Percentiles rank a stretch among this genome's conserved stretches.
These are phyloP conservation scores for Lipophrys pholis DNA, from an alignment of 2,113 vertebrate species.

Conservation along the genomic window DNA sequence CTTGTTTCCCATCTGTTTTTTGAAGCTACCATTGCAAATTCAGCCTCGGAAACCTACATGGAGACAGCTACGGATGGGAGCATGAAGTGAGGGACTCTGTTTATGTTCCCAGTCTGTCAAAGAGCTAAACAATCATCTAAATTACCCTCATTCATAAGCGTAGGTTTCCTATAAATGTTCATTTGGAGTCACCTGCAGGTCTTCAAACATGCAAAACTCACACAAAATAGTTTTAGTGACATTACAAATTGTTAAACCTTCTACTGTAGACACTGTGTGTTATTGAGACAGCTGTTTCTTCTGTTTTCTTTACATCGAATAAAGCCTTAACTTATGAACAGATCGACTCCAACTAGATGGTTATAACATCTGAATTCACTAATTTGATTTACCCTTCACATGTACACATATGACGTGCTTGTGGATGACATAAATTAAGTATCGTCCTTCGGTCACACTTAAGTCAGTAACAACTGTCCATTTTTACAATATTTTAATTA, in stretches of 20 bases:
- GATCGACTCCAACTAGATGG: conserved; percentile 4
- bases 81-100: not conserved
- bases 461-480: not conserved
- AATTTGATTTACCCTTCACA: conserved; percentile 9
- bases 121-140: not conserved
- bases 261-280: not conserved
- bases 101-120: not conserved
- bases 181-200: not conserved
- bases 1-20: not conserved
- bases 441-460: not conserved
- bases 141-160: too few species aligned
- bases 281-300: conserved; percentile 17
- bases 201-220: not conserved
- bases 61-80: not conserved
- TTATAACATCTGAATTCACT: conserved; percentile 26
- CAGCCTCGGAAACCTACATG: not conserved
- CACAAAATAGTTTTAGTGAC: not conserved
- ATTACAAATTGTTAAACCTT: not conserved
- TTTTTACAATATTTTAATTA: too few species aligned
- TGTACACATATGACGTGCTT: not conserved
- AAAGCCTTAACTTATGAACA: conserved; percentile 2
- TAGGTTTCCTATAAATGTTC: not conserved
- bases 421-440: not conserved
- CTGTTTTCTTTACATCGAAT: not conserved
- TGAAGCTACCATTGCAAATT: not conserved